Percentiles rank a stretch among this genome's conserved stretches.
Conservation (phyloP, 2,113 vertebrate species). For the Pagrus major region DNA sequence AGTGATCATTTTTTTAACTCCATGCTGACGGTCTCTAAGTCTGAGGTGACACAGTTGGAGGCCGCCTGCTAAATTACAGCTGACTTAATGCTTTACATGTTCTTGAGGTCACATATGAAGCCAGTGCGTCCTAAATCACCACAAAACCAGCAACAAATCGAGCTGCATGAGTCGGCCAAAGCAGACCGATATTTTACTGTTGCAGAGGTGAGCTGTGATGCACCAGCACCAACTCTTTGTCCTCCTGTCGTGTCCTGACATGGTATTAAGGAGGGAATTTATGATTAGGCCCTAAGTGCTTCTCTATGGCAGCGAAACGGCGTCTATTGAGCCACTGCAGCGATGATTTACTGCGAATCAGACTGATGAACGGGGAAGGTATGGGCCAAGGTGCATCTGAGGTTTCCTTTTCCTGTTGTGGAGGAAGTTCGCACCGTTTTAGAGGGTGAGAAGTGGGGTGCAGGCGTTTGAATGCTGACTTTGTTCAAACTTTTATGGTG, state of each 20-base stretch:
- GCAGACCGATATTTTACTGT: conserved; percentile 76
- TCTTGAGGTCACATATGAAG: conserved; percentile 41
- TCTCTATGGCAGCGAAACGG: conserved; percentile 49
- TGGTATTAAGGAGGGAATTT: conserved; percentile 68
- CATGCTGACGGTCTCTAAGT: not conserved
- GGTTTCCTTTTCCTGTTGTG: conserved; percentile 2
- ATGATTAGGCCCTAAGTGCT: conserved; percentile 73
- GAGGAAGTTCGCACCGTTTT: not conserved
- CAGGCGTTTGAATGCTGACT: not conserved
- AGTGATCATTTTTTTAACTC: not conserved
- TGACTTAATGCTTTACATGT: conserved; percentile 40
- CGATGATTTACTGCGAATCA: conserved; percentile 60
- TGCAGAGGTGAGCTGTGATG: conserved; percentile 74
- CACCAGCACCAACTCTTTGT: conserved; percentile 71
- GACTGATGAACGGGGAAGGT: conserved; percentile 50
- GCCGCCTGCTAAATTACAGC: conserved; percentile 30
- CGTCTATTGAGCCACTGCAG: conserved; percentile 58
- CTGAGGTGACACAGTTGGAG: conserved; percentile 6
- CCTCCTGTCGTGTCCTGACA: conserved; percentile 69
- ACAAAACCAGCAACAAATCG: conserved; percentile 34
- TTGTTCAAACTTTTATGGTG: not conserved
- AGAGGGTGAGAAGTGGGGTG: not conserved
- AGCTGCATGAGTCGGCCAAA: conserved; percentile 37
- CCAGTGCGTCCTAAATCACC: conserved; percentile 50
- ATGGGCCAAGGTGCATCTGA: not conserved